These are phyloP conservation scores for Aelia acuminata DNA, from an alignment of 2,888 invertebrate species.

Conservation along the genomic window DNA sequence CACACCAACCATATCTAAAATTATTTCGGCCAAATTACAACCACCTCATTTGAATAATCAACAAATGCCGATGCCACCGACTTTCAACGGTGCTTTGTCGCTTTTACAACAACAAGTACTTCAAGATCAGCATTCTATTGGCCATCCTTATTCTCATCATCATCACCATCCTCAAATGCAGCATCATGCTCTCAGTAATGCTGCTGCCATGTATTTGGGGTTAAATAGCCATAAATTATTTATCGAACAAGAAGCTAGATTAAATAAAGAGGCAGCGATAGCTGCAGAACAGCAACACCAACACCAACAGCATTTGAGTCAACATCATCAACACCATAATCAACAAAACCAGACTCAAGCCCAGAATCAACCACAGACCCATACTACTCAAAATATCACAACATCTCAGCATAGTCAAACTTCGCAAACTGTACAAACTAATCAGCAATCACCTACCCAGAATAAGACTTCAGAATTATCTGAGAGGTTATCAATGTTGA, in stretches of 20 bases:
- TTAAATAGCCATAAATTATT: slow-evolving; percentile 81
- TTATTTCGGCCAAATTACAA: slow-evolving; percentile 77
- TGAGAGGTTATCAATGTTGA: slow-evolving; percentile 83
- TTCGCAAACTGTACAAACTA: slow-evolving; percentile 69
- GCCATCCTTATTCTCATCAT: slow-evolving; percentile 68
- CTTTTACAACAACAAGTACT: slow-evolving; percentile 70
- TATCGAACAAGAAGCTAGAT: slow-evolving; percentile 83
- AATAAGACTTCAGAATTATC: slow-evolving; percentile 74
- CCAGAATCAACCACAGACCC: slow-evolving; percentile 68
- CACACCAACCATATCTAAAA: slow-evolving; percentile 70
- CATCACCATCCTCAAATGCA: slow-evolving; percentile 69
- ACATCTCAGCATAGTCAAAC: slow-evolving; percentile 66
- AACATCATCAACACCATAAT: slow-evolving; percentile 67
- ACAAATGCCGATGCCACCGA: slow-evolving; percentile 66
- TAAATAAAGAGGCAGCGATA: slow-evolving; percentile 76
- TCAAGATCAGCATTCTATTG: slow-evolving; percentile 69
- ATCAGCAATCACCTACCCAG: slow-evolving; percentile 64
- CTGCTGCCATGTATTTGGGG: slow-evolving; percentile 81
- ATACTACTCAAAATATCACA: slow-evolving; percentile 67
- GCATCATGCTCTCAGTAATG: slow-evolving; percentile 69
- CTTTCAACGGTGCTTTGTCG: slow-evolving; percentile 68
- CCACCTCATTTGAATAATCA: slow-evolving; percentile 68
- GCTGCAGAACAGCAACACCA: slow-evolving; percentile 73
- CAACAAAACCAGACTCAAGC: slow-evolving; percentile 68
- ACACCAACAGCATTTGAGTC: slow-evolving; percentile 73